phyloP scores from a whole-genome alignment of 2,113 vertebrate species.

The Nannospalax galili region DNA sequence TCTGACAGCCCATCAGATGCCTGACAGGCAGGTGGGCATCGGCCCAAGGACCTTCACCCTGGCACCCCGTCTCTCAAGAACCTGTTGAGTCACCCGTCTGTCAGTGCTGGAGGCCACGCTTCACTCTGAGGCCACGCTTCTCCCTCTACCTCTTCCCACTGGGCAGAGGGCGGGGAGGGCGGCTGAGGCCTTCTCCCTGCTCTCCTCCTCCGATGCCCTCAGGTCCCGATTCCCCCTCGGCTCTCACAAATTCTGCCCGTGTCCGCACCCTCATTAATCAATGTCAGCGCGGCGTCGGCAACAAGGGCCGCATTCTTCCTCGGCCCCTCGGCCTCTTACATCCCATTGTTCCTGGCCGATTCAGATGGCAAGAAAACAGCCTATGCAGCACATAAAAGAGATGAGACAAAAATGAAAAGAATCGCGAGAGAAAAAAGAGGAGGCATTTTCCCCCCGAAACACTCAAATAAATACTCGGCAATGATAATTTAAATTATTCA shows the following conservation, averaged over 20 bases:
- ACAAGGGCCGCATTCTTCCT: conserved; percentile 93
- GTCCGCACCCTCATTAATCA: conserved; percentile 96
- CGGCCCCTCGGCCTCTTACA: conserved; percentile 91
- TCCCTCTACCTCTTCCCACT: conserved; percentile 36
- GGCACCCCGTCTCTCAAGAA: not conserved
- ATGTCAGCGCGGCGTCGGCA: conserved; percentile 90
- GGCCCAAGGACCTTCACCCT: not conserved
- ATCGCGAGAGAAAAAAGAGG: conserved; percentile 87
- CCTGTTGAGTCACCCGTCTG: not conserved
- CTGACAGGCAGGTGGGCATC: not conserved
- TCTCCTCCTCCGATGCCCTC: conserved; percentile 89
- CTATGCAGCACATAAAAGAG: conserved; percentile 94
- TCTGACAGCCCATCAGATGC: not conserved
- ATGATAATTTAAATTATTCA: conserved; percentile 96
- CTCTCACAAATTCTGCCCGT: conserved; percentile 92
- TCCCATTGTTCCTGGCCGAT: conserved; percentile 93
- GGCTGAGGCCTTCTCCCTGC: conserved; percentile 73
- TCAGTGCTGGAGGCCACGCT: accelerated
- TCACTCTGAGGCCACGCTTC: not conserved
- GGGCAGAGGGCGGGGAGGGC: conserved; percentile 67
- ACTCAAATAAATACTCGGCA: conserved; percentile 89
- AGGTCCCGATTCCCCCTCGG: conserved; percentile 89
- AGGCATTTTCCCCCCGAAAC: conserved; percentile 90
- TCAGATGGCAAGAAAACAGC: conserved; percentile 94
- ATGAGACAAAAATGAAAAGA: conserved; percentile 92